phyloP scores from a whole-genome alignment of 2,797 vertebrate genomes.

The Sparidentex hasta region DNA sequence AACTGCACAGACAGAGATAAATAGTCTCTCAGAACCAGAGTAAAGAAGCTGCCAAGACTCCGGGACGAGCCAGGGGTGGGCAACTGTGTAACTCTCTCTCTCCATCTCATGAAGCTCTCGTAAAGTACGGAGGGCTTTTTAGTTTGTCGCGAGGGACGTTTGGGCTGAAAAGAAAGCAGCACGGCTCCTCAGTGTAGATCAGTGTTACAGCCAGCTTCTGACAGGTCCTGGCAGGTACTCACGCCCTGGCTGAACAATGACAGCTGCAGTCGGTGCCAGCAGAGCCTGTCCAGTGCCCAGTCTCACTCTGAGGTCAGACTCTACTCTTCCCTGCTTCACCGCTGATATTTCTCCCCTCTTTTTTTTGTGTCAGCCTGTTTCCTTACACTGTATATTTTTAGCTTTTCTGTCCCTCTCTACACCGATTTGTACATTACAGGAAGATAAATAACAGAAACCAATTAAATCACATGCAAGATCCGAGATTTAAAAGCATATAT shows the following conservation, averaged over 20 bases:
- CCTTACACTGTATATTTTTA: slow-evolving; percentile 22
- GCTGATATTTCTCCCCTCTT: slow-evolving; percentile 25
- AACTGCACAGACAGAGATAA: slow-evolving; percentile 64
- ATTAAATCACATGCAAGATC: background rate
- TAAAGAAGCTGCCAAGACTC: slow-evolving; percentile 64
- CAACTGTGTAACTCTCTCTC: slow-evolving; percentile 61
- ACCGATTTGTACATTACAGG: background rate
- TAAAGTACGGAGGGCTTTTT: slow-evolving; percentile 72
- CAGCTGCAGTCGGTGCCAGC: slow-evolving; percentile 72
- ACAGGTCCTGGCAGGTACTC: slow-evolving; percentile 79
- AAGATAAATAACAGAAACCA: background rate
- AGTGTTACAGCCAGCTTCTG: slow-evolving; percentile 76
- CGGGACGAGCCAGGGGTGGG: slow-evolving; percentile 54
- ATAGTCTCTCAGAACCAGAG: slow-evolving; percentile 70
- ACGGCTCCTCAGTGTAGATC: slow-evolving; percentile 73
- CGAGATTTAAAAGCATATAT: background rate
- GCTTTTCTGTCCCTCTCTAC: background rate
- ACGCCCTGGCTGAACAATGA: slow-evolving; percentile 68
- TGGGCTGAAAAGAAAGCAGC: slow-evolving; percentile 78
- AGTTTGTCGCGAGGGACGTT: slow-evolving; percentile 71
- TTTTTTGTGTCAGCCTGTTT: slow-evolving; percentile 33
- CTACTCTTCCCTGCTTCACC: slow-evolving; percentile 25
- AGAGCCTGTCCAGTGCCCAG: slow-evolving; percentile 65
- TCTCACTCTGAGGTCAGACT: slow-evolving; percentile 59
- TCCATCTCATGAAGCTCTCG: slow-evolving; percentile 73